phyloP scores from a whole-genome alignment of 2,797 vertebrate species.

The Mastacembelus armatus region DNA sequence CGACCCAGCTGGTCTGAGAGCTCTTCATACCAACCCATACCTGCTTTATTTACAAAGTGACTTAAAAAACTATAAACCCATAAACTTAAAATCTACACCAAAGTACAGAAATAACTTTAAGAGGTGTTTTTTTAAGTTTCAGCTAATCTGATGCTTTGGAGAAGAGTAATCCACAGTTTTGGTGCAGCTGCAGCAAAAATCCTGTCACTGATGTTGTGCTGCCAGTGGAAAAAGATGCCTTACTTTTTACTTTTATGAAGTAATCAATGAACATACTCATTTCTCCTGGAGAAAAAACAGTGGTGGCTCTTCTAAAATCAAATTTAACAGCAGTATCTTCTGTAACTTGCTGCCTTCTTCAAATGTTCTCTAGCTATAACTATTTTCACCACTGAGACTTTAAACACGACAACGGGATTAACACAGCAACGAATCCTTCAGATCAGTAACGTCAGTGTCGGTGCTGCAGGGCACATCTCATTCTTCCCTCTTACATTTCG shows the following conservation, averaged over 20 bases:
- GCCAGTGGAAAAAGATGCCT: neutral
- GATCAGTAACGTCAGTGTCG: no score
- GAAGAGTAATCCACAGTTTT: neutral
- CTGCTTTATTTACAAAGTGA: neutral
- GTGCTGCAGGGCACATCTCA: no score
- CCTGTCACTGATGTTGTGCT: neutral
- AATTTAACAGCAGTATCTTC: no score
- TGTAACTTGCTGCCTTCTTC: no score
- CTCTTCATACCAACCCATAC: neutral
- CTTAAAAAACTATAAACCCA: conserved; percentile 1
- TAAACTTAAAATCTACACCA: neutral
- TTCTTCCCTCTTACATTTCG: no score
- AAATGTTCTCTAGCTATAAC: no score
- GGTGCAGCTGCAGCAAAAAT: conserved; percentile 15
- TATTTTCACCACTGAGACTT: no score
- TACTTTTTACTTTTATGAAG: neutral
- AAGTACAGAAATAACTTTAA: neutral
- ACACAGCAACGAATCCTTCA: no score
- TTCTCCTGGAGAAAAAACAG: neutral
- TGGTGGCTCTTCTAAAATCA: no score
- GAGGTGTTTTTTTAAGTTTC: neutral
- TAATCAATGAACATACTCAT: no score
- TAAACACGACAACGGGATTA: no score
- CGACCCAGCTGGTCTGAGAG: conserved; percentile 28
- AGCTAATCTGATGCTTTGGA: conserved; percentile 7